Base-by-base conservation (phyloP, 2,797 vertebrate genomes). In the Sebastes melanostomus region DNA sequence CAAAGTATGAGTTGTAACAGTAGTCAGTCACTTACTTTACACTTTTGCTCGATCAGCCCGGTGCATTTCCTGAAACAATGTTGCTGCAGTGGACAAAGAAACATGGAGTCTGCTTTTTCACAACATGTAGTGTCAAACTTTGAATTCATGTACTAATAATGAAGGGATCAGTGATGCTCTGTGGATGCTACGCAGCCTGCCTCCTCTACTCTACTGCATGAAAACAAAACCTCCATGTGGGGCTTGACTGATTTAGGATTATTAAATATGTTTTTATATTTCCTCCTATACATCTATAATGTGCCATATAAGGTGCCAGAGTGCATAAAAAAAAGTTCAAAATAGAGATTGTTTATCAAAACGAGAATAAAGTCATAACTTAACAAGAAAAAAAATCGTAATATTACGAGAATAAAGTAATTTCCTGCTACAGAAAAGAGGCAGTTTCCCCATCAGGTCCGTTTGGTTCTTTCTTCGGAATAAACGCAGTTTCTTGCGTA, bases 11-110 rank as follows among this genome's bases (percentile, higher is more conserved):
- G 18, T 77, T 82, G 67, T 68, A 86, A 80, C 82, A 90, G 73
- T 83, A 77, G 68, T 88, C 77, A 86, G 50, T 91, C 91, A 95
- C 95, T 96, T 96, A 96, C 95, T 96, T 96, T 96, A 94, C 94
- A 96, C 83, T 92, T 94, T 93, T 93, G 93, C 93, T 96, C 95
- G 92, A 96, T 90, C 90, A 92, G 94, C 93, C 92, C 89, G 75
- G 92, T 94, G 94, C 95, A 96, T 95, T 94, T 96, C 93, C 90
- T 95, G 95, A 91, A 96, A 96, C 95, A 96, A 96, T 93, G 89
- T 95, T 96, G 94, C 95, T 96, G 95, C 93, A 91, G 93, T 89
- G 75, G 89, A 94, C 81, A 95, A 82, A 95, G 79, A 94, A 85
- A 91, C 80, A 92, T 38, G 75, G 79, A 84, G 84, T 93, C 82